A percentile compares a stretch with the other conserved stretches of the same genome.
Conservation (phyloP, 2,888 invertebrate genomes). For the Entomobrya multifasciata region DNA sequence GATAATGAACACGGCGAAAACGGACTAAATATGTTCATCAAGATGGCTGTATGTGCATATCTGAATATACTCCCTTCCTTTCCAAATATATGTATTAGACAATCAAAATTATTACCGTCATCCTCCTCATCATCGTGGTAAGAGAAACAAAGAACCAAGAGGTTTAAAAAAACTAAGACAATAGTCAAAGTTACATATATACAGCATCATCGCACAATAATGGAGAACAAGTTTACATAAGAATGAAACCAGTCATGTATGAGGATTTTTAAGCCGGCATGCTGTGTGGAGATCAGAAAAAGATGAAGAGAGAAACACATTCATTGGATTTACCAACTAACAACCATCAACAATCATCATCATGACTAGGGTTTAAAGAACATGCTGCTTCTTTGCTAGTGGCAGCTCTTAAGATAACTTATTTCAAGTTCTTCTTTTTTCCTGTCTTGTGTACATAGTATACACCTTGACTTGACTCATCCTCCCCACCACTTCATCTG, state of each 20-base stretch:
- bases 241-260: constrained; percentile 56
- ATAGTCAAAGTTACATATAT: neutral
- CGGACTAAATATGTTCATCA: neutral
- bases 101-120: constrained; percentile 29
- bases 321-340: too few relatives aligned
- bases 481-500: neutral
- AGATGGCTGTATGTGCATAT: neutral
- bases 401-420: constrained; percentile 64
- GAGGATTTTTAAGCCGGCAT: constrained; percentile 46
- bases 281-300: constrained; percentile 1
- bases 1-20: constrained; percentile 4
- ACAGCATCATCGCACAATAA: neutral
- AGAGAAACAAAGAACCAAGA: constrained; percentile 22
- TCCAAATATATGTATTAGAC: neutral
- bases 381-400: constrained; percentile 1
- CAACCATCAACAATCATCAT: too few relatives aligned
- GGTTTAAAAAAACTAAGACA: too few relatives aligned
- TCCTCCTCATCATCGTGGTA: constrained; percentile 27
- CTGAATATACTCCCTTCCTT: too few relatives aligned
- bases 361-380: neutral
- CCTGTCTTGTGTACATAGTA: neutral
- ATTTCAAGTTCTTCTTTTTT: constrained; percentile 35
- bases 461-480: neutral
- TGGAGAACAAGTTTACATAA: constrained; percentile 13
- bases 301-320: neutral